phyloP scores from a whole-genome alignment of 1,140 invertebrate genomes.

The Matsumurasca onukii region DNA sequence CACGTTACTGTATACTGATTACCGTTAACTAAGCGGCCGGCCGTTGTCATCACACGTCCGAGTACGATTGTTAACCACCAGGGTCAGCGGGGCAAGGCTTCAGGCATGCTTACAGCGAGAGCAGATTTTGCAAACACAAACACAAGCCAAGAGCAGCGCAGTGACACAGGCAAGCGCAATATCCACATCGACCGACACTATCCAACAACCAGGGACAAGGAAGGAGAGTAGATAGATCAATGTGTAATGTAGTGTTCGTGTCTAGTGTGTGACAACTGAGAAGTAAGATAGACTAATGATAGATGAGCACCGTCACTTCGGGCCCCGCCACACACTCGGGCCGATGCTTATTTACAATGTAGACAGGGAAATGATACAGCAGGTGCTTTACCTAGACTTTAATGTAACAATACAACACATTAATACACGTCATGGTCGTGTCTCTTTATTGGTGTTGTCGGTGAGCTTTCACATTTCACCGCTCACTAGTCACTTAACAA shows the following conservation, averaged over 20 bases:
- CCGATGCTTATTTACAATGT: not conserved
- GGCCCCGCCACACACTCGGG: not conserved
- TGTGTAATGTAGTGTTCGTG: not conserved
- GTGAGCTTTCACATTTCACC: too few species aligned
- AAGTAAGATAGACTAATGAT: not conserved
- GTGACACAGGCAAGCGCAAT: not conserved
- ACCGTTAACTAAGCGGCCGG: not conserved
- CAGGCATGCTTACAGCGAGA: not conserved
- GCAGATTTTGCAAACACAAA: not conserved
- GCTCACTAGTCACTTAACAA: too few species aligned
- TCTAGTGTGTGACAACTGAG: not conserved
- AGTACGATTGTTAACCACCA: conserved; percentile 14
- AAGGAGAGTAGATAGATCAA: not conserved
- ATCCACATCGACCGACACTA: too few species aligned
- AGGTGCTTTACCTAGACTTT: conserved; percentile 4
- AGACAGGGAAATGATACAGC: conserved; percentile 5
- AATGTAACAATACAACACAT: not conserved
- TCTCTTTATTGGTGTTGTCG: too few species aligned
- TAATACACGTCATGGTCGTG: not conserved
- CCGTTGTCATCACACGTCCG: not conserved
- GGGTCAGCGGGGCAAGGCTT: too few species aligned
- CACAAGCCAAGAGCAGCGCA: not conserved
- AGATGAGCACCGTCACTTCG: not conserved
- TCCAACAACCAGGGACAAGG: not conserved
- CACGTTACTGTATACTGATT: not conserved